A percentile compares a stretch with the other conserved stretches of the same genome.
These are phyloP conservation scores for Tragopan temminckii DNA, from an alignment of 2,797 vertebrate species.

Conservation along the genomic window DNA sequence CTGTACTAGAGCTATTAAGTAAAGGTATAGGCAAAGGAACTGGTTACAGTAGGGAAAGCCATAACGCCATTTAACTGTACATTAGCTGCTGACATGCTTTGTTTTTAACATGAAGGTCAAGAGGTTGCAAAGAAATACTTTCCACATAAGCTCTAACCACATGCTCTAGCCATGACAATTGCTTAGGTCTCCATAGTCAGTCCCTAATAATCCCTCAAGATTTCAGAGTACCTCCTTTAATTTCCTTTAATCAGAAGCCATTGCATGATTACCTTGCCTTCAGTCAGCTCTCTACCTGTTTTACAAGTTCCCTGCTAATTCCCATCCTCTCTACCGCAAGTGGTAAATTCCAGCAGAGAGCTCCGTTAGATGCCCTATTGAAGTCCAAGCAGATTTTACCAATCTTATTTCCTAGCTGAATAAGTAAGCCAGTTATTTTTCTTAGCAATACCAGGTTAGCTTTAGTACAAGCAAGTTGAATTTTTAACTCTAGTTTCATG, in stretches of 20 bases:
- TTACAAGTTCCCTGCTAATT: background rate
- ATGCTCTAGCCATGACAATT: background rate
- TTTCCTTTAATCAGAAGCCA: background rate
- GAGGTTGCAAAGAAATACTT: background rate
- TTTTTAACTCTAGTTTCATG: background rate
- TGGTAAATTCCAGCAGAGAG: background rate
- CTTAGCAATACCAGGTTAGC: background rate
- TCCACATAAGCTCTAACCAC: background rate
- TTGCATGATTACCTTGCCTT: background rate
- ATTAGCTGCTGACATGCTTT: background rate
- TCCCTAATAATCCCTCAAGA: background rate
- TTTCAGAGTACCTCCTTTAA: background rate
- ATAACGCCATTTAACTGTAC: background rate
- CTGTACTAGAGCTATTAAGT: slow-evolving; percentile 51
- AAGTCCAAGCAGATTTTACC: slow-evolving; percentile 9
- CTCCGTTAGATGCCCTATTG: background rate
- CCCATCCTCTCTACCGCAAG: background rate
- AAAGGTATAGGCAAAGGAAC: slow-evolving; percentile 11
- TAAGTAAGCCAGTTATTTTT: background rate
- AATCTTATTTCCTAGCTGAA: background rate
- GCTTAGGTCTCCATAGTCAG: slow-evolving; percentile 35
- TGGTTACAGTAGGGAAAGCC: slow-evolving; percentile 5
- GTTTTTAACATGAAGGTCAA: background rate
- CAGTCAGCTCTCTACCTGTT: background rate
- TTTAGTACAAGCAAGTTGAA: background rate